phyloP scores from a whole-genome alignment of 2,888 invertebrate genomes.

The Zhengitettix transpicula region DNA sequence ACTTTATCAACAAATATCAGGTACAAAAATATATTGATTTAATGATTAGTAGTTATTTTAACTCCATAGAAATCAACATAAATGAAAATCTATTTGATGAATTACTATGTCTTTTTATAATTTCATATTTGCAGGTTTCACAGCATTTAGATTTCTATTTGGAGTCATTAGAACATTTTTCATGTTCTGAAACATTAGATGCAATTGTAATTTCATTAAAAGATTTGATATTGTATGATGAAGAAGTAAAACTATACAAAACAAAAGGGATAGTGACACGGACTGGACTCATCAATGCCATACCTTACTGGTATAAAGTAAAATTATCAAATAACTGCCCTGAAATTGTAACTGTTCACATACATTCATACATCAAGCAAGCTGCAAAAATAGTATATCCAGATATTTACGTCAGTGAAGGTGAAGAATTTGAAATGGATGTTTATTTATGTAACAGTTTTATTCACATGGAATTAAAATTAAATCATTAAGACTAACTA shows the following conservation, averaged over 20 bases:
- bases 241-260: background rate
- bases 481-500: too few species aligned
- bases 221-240: background rate
- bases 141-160: slow-evolving; percentile 36
- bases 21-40: slow-evolving; percentile 22
- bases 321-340: slow-evolving; percentile 26
- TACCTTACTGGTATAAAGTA: slow-evolving; percentile 38
- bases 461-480: too few species aligned
- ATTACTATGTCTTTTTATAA: too few species aligned
- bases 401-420: slow-evolving; percentile 20
- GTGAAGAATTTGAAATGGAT: slow-evolving; percentile 14
- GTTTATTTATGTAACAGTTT: too few species aligned
- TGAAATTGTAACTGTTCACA: slow-evolving; percentile 27
- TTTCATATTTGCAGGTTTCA: slow-evolving; percentile 20
- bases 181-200: background rate
- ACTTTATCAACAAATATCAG: slow-evolving; percentile 39
- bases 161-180: background rate
- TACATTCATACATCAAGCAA: slow-evolving; percentile 30
- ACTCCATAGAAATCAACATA: too few species aligned
- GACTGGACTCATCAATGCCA: slow-evolving; percentile 22
- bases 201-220: background rate
- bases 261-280: background rate
- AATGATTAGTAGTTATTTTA: too few species aligned
- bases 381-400: slow-evolving; percentile 31
- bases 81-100: too few species aligned